Base-by-base conservation (phyloP, 2,888 invertebrate species). In the Lacanobia oleracea region DNA sequence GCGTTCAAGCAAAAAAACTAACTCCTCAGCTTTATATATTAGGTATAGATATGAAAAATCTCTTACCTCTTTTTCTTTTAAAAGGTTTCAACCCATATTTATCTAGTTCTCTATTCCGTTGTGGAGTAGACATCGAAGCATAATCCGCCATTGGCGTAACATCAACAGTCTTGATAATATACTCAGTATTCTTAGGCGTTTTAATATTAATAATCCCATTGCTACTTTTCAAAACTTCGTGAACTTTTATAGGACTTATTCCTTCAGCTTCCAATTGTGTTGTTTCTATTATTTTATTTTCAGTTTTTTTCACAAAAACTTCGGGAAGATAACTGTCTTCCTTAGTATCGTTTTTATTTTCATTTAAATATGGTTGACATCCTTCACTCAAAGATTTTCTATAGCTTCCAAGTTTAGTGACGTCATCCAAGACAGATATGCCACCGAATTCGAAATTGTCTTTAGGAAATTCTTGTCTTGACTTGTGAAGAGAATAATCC, bases 71-170 rank as follows among this genome's bases (percentile, higher is more conserved):
- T 92, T 96, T 97, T 69, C 97, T 94, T 89, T 97, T 97, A 27
- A 97, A 93, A 3, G 97, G 97, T 88, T 97, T 97, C 9, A 97
- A 91, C 4, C 97, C 97, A 92, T 96, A 97, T 88, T 97, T 97
- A 77, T 97, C 95, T 9, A 97, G 90, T 87, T 97, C 97, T 75
- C 92, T 93, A 75, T 96, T 93, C 48, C 97, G 92, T 82, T 96
- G 95, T 0, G 97, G 96, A 33, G 97, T 96, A 48, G 95, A 89
- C 96, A 97, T 96, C 9, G 90, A 86, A 27, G 93, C 93, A 86
- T 96, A 97, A 88, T 97, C 94, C 1, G 95, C 92, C 91, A 97
- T 97, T 5, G 97, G 97, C 5, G 97, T 96, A 1, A 97, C 92
- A 86, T 97, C 93, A 67, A 92, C 89, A 0, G 96, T 96, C 91